Conservation (phyloP, 2,797 vertebrate genomes). For the Gymnodraco acuticeps region DNA sequence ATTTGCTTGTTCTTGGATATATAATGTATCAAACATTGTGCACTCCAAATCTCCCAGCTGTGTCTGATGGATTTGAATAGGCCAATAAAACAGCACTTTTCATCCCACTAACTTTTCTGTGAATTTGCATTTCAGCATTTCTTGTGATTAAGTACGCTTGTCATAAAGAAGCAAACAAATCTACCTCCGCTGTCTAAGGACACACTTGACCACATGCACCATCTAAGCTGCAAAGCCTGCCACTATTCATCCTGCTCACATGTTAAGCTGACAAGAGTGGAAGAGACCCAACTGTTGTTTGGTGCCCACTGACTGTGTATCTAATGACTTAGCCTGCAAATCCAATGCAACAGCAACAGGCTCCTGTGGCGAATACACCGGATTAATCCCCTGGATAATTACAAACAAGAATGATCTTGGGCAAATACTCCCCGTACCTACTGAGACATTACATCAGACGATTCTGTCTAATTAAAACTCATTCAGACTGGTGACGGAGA, state of each 20-base stretch:
- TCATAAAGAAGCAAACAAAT: conserved; percentile 28
- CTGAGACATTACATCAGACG: conserved; percentile 76
- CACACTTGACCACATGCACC: conserved; percentile 56
- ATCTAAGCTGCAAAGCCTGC: conserved; percentile 57
- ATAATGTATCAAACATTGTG: conserved; percentile 58
- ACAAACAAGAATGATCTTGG: conserved; percentile 81
- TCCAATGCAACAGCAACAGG: conserved; percentile 70
- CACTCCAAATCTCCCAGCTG: conserved; percentile 57
- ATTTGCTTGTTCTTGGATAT: conserved; percentile 69
- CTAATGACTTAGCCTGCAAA: conserved; percentile 84
- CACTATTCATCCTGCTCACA: conserved; percentile 66
- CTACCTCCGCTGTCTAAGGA: conserved; percentile 42
- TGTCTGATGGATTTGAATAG: conserved; percentile 52
- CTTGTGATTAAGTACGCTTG: conserved; percentile 5
- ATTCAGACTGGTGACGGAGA: conserved; percentile 48
- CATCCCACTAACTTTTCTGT: background rate
- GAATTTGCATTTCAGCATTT: conserved; percentile 22
- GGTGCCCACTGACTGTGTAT: conserved; percentile 78
- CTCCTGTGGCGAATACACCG: conserved; percentile 74
- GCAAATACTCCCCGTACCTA: conserved; percentile 79
- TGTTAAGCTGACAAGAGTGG: conserved; percentile 72
- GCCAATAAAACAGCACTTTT: conserved; percentile 30
- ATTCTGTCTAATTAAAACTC: conserved; percentile 76
- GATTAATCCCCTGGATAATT: conserved; percentile 83
- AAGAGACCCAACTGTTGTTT: conserved; percentile 76